These are phyloP conservation scores for Drosophila paracracens DNA, from an alignment of 2,888 invertebrate genomes.

Conservation along the genomic window DNA sequence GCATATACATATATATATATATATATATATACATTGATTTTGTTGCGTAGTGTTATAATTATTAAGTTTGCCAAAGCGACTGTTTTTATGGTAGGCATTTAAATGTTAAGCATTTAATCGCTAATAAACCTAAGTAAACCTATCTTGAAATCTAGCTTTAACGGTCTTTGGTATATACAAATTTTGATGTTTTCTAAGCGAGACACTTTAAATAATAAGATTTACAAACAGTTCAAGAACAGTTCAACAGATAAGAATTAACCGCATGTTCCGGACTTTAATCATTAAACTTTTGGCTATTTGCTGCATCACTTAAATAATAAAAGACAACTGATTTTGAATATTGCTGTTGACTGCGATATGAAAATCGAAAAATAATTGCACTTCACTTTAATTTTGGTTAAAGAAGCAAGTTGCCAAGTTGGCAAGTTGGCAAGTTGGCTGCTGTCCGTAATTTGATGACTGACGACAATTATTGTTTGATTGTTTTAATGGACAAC, in stretches of 20 bases:
- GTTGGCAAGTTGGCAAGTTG: background rate
- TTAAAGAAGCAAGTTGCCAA: background rate
- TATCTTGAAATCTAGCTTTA: background rate
- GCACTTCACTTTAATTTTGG: background rate
- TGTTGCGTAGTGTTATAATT: background rate
- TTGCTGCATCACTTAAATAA: slow-evolving; percentile 41
- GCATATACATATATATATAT: background rate
- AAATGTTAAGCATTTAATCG: slow-evolving; percentile 3
- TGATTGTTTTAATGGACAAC: slow-evolving; percentile 52
- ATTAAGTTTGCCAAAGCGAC: background rate
- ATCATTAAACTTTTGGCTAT: slow-evolving; percentile 37
- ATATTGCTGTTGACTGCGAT: slow-evolving; percentile 17
- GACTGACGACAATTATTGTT: slow-evolving; percentile 35
- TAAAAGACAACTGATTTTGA: slow-evolving; percentile 28
- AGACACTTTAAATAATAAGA: slow-evolving; percentile 2
- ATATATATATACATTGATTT: background rate
- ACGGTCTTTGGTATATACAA: background rate
- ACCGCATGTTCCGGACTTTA: background rate
- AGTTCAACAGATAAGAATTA: slow-evolving; percentile 29
- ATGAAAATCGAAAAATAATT: slow-evolving; percentile 31
- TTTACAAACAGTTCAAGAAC: background rate
- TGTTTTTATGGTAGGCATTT: background rate
- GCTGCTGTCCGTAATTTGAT: slow-evolving; percentile 8
- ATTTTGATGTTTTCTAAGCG: background rate
- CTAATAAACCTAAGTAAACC: background rate